Conservation (phyloP, 2,113 vertebrate species). For the Speoplatyrhinus poulsoni region DNA sequence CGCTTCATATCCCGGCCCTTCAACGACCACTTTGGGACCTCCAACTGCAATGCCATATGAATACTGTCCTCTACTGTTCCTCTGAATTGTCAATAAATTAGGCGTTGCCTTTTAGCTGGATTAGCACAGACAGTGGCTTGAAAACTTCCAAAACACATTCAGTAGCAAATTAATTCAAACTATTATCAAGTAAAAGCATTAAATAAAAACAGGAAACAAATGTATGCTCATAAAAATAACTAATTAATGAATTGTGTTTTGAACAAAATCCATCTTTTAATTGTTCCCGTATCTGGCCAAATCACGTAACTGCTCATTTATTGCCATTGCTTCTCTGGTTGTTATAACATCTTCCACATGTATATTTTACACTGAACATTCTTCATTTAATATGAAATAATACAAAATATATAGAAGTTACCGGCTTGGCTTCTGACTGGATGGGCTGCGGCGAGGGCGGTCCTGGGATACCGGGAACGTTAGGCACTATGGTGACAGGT, state of each 20-base stretch:
- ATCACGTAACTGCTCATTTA: conserved; percentile 16
- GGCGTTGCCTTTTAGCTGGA: too few relatives aligned
- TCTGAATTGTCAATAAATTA: too few relatives aligned
- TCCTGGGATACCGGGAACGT: conserved; percentile 96
- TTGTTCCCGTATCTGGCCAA: conserved; percentile 40
- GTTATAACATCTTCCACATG: conserved; percentile 34
- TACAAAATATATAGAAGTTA: conserved; percentile 68
- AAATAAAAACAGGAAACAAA: background rate
- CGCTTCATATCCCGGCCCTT: conserved; percentile 56
- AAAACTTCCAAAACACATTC: too few relatives aligned
- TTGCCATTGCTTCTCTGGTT: conserved; percentile 11
- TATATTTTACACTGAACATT: conserved; percentile 21
- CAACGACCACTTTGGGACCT: background rate
- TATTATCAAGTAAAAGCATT: too few relatives aligned
- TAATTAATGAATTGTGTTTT: background rate
- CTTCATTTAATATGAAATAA: conserved; percentile 18
- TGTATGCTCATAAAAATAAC: background rate
- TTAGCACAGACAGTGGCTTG: background rate
- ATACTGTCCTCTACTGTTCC: too few relatives aligned
- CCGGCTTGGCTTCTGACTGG: conserved; percentile 98
- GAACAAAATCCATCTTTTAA: background rate
- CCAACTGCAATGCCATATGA: background rate
- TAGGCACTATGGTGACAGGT: conserved; percentile 99
- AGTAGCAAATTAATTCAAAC: too few relatives aligned
- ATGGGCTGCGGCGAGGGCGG: conserved; percentile 92